Conservation (phyloP, 2,797 vertebrate genomes). For the Bradypodion ventrale region DNA sequence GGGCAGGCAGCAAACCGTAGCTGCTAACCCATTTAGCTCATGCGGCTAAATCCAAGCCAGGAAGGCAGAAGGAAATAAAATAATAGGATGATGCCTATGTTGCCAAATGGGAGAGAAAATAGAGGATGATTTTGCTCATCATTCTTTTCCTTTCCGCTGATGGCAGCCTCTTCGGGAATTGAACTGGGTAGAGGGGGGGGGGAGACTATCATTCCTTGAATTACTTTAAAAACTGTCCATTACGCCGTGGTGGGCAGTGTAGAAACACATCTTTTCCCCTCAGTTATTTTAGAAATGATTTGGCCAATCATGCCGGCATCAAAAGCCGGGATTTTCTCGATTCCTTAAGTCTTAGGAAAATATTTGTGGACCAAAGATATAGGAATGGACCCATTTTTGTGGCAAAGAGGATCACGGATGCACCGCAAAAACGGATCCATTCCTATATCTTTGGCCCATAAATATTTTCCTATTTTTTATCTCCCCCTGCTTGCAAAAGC, state of each 20-base stretch:
- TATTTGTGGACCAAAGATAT: not conserved
- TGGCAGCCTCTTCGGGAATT: not conserved
- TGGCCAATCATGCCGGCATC: not conserved
- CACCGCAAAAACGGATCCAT: not conserved
- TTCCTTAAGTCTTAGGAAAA: not conserved
- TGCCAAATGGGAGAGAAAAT: constrained; percentile 38
- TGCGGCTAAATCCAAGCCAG: constrained; percentile 55
- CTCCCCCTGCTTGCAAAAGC: no score
- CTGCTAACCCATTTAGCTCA: no score
- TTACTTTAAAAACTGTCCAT: constrained; percentile 11
- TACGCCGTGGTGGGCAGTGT: not conserved
- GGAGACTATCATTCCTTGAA: not conserved
- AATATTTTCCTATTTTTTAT: not conserved
- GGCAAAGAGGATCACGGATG: not conserved
- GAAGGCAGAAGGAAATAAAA: constrained; percentile 25
- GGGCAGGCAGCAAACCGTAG: no score
- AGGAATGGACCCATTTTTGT: not conserved
- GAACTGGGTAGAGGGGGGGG: constrained; percentile 20
- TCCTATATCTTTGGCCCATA: not conserved
- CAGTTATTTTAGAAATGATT: constrained; percentile 1
- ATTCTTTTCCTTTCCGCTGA: not conserved
- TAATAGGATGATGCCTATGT: constrained; percentile 13
- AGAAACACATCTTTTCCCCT: not conserved
- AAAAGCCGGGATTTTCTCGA: accelerated
- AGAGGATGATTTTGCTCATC: not conserved